Evolutionary conservation across 2,797 vertebrate genomes (phyloP), one percentile per base, ranked within the genome.

Genomic region (Anguilla pacifica): DNA sequence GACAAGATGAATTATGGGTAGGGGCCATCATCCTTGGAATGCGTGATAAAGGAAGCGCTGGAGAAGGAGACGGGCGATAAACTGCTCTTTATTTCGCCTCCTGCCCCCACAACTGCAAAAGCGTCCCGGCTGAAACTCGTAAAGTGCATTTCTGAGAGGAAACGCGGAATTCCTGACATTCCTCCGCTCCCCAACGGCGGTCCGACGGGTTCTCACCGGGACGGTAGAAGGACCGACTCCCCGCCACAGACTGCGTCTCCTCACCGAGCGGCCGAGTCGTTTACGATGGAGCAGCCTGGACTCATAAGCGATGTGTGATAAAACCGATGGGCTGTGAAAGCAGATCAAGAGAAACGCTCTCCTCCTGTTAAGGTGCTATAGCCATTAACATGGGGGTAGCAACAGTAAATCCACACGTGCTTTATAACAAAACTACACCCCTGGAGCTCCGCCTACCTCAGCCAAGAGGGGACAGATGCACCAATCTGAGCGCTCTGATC

Each of bases 1-100:
- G 91, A 89, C 88, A 64, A 55, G 15, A 86, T 67, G 61, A 86
- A 89, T 91, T 87, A 90, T 61, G 59, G 86, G 39, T 83, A 31
- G 86, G 86, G 72, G 77, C 39, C 49, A 28, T 39, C n/a, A 57
- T 46, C 10, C 6, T 53, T 35, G 85, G 49, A 86, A 55, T n/a
- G n/a, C 25, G 2, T 39, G 46, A 85, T 28, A 64, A 46, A 17
- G 19, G 19, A 83, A 61, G 25, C 22, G 11, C 11, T 55, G 4
- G 53, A 59, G 57, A 25, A 67, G 59, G 31, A 19, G 9, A n/a
- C 22, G 1, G 28, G 83, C 31, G n/a, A 43, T 61, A 85, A 28
- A 77, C 13, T 77, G 1, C 7, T 15, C 7, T 79, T 79, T 79
- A 17, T 35, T 74, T 31, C 28, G 5, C 61, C 25, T n/a, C 70